These are phyloP conservation scores for Argynnis bischoffii DNA, from an alignment of 2,888 invertebrate genomes.

Conservation along the genomic window DNA sequence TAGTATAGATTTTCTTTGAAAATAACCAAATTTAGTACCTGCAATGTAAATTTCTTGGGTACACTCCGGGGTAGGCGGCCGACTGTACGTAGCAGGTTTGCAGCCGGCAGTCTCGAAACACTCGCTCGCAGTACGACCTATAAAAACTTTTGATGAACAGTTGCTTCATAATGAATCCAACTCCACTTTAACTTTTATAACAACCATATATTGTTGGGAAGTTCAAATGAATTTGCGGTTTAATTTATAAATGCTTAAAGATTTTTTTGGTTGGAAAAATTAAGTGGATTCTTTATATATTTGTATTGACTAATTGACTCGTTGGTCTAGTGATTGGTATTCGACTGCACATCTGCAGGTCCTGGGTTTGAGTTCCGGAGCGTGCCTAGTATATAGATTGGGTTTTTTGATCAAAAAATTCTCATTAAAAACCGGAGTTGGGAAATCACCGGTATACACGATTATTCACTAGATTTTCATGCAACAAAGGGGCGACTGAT, in stretches of 20 bases:
- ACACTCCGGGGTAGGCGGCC: slow-evolving; percentile 95
- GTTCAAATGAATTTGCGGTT: slow-evolving; percentile 15
- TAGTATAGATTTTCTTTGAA: neutral
- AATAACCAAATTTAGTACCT: slow-evolving; percentile 56
- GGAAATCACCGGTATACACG: too few species aligned
- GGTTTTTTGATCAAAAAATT: too few species aligned
- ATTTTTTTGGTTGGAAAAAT: neutral
- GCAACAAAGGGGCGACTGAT: too few species aligned
- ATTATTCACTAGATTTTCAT: too few species aligned
- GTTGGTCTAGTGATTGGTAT: too few species aligned
- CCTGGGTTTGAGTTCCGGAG: too few species aligned
- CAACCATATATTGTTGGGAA: slow-evolving; percentile 26
- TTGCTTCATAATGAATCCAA: slow-evolving; percentile 27
- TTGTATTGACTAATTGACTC: too few species aligned
- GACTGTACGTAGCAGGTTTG: slow-evolving; percentile 97
- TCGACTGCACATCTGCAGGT: too few species aligned
- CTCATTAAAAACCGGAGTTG: too few species aligned
- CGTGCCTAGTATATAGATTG: too few species aligned
- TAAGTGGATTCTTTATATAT: too few species aligned
- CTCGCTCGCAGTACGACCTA: slow-evolving; percentile 93
- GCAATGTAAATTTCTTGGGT: slow-evolving; percentile 95
- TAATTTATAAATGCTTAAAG: neutral
- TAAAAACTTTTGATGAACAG: slow-evolving; percentile 31
- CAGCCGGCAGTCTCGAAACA: slow-evolving; percentile 92
- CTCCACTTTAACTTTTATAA: slow-evolving; percentile 25